These are phyloP conservation scores for Chloropsis hardwickii DNA, from an alignment of 2,113 vertebrate genomes.

Conservation along the genomic window DNA sequence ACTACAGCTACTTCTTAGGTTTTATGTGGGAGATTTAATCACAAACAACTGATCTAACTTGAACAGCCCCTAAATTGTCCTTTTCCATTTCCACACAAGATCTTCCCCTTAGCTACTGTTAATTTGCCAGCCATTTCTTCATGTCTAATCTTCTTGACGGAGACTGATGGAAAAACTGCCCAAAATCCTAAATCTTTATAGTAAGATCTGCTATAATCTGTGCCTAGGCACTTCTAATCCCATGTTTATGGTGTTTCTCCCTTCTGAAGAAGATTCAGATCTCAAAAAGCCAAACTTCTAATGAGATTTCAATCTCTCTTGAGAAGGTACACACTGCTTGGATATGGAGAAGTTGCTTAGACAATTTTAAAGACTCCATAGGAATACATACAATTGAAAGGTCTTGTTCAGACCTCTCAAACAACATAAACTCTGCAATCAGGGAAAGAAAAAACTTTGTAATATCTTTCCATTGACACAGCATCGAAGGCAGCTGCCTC, in stretches of 20 bases:
- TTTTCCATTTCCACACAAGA: background rate
- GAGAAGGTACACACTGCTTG: background rate
- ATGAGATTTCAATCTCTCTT: background rate
- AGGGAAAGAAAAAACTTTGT: background rate
- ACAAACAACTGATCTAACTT: background rate
- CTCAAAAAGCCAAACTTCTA: background rate
- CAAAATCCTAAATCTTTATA: background rate
- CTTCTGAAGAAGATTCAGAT: background rate
- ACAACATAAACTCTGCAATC: background rate
- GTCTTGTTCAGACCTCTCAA: background rate
- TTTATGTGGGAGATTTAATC: background rate
- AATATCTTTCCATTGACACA: background rate
- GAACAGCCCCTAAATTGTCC: background rate
- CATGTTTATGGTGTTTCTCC: background rate
- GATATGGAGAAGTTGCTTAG: background rate
- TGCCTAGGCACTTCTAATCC: background rate
- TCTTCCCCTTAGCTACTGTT: background rate
- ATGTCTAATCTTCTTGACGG: background rate
- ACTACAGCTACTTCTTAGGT: background rate
- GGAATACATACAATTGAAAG: background rate
- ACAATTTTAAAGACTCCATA: background rate
- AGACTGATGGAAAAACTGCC: background rate
- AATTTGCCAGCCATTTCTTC: background rate
- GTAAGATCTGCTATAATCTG: background rate
- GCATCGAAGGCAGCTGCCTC: background rate